Evolutionary conservation across 1,140 invertebrate genomes (phyloP).

Genomic region (Zaprionus nigranus): DNA sequence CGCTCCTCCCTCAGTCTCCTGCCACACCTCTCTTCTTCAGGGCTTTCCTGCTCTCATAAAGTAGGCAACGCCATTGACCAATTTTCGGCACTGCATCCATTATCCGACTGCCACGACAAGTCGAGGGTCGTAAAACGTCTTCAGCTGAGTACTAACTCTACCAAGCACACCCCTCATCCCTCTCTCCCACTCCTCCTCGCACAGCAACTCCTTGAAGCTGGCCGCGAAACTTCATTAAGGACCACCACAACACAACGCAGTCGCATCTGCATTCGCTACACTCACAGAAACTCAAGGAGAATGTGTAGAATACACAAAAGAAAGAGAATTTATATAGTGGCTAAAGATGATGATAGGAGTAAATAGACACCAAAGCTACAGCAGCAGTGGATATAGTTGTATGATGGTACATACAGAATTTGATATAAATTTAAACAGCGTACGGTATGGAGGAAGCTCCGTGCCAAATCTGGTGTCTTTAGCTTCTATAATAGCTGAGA

Average conservation of each 20-base stretch:
- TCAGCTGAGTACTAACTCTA: not conserved
- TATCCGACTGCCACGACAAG: constrained; percentile 2
- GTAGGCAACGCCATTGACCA: constrained; percentile 52
- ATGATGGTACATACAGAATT: no score
- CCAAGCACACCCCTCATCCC: no score
- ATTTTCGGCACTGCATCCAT: constrained; percentile 22
- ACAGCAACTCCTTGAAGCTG: constrained; percentile 8
- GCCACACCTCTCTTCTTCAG: not conserved
- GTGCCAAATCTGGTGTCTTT: no score
- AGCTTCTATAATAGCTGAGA: no score
- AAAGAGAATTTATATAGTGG: no score
- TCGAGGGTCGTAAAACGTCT: constrained; percentile 22
- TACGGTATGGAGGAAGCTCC: no score
- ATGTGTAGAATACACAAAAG: no score
- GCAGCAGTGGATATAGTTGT: no score
- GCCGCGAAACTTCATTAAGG: constrained; percentile 29
- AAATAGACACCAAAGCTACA: no score
- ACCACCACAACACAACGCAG: not conserved
- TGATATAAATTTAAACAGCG: no score
- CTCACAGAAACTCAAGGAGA: not conserved
- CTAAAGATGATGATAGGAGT: no score
- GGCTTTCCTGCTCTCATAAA: not conserved
- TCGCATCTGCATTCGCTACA: constrained; percentile 15
- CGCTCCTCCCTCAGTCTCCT: not conserved
- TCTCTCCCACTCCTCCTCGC: not conserved